Base-by-base conservation (phyloP, 1,140 invertebrate genomes). In the Sinella curviseta region DNA sequence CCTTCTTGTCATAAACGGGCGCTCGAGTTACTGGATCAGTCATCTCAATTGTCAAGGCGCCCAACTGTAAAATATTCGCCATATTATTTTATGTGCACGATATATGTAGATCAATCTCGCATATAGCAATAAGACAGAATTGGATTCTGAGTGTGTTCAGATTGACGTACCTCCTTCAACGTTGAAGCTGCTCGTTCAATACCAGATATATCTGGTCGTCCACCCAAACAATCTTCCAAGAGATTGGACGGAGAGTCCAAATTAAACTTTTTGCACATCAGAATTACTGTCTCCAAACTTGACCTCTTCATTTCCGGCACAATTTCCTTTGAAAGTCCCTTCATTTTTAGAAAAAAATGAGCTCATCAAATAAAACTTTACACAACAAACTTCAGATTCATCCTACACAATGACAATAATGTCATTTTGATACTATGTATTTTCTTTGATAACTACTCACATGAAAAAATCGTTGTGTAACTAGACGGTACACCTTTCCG, bases 401-500 rank as follows among this genome's bases (percentile, higher is more conserved):
- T n/a, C n/a, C n/a, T n/a, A n/a, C n/a, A n/a, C n/a, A n/a, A n/a
- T n/a, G n/a, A n/a, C n/a, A n/a, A n/a, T n/a, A n/a, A n/a, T n/a
- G n/a, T n/a, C n/a, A n/a, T n/a, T n/a, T n/a, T n/a, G n/a, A n/a
- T n/a, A n/a, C n/a, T n/a, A n/a, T n/a, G n/a, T n/a, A n/a, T n/a
- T n/a, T n/a, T n/a, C n/a, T n/a, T n/a, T n/a, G 55, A 73, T 74
- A 36, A 76, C 85, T n/a, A n/a, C 86, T 88, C 84, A 91, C 90
- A 0, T 1, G 4, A 86, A 93, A 98, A 86, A 97, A 95, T 1
- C 85, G 74, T 80, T 90, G 89, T 1, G 91, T 88, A 0, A 99
- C 91, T 81, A 99, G 88, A 57, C 96, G 89, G 86, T 96, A 99
- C 0, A 97, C 95, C 83, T 93, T 89, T 0, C 97, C 97, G 85